Conservation (phyloP, 2,888 invertebrate genomes). For the Epinotia demarniana region DNA sequence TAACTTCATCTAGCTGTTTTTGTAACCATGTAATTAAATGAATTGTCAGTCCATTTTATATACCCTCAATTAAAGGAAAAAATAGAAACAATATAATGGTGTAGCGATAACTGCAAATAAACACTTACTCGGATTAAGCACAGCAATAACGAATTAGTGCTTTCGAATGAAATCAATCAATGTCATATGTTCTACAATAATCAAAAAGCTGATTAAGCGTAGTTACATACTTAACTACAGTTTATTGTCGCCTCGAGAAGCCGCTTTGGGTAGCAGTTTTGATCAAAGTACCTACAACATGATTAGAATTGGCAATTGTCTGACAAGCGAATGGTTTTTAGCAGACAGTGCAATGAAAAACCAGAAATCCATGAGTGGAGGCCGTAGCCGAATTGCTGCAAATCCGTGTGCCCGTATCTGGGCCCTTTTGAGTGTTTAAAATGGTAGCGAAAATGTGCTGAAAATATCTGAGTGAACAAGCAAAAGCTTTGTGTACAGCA, state of each 20-base stretch:
- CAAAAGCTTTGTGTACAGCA: slow-evolving; percentile 41
- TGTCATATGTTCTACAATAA: not conserved
- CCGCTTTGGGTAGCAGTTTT: not conserved
- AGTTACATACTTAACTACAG: not conserved
- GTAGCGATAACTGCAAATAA: not conserved
- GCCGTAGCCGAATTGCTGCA: not conserved
- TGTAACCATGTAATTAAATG: not conserved
- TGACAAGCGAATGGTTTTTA: not conserved
- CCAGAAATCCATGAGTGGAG: not conserved
- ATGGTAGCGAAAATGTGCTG: slow-evolving; percentile 6
- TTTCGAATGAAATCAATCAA: not conserved
- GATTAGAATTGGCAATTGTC: not conserved
- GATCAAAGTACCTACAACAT: not conserved
- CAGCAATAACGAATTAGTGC: not conserved
- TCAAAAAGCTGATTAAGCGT: not conserved
- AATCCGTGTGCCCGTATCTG: not conserved
- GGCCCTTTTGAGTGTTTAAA: not conserved
- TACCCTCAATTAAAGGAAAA: not conserved
- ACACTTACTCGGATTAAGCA: not conserved
- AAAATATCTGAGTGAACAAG: slow-evolving; percentile 10
- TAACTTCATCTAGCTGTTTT: not conserved
- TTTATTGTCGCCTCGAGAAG: not conserved
- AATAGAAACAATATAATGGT: not conserved
- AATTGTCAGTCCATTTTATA: not conserved
- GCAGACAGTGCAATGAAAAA: not conserved